Percentiles rank a stretch among this genome's conserved stretches.
Evolutionary conservation across 2,888 invertebrate genomes (phyloP).

Genomic region (Hofmannophila pseudospretella): DNA sequence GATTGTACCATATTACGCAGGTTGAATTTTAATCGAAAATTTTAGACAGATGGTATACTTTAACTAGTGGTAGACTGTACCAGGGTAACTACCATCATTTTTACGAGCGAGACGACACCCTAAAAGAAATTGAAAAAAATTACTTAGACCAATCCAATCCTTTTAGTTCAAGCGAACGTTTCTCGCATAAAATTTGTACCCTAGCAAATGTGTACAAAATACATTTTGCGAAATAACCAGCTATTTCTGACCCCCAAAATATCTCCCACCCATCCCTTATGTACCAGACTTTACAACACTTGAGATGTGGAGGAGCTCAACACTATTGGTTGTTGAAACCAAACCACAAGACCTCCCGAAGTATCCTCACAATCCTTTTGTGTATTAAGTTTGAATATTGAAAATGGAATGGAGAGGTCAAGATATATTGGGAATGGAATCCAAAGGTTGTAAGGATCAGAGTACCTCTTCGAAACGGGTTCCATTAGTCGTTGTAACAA

Average conservation of each 20-base stretch:
- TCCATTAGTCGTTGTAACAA: background rate
- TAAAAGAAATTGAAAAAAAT: conserved; percentile 4
- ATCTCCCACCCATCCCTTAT: background rate
- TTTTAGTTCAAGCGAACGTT: conserved; percentile 5
- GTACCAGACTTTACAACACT: background rate
- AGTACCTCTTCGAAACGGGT: background rate
- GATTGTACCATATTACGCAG: too few relatives aligned
- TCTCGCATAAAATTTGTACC: conserved; percentile 3
- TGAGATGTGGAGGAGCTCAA: background rate
- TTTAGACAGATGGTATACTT: too few relatives aligned
- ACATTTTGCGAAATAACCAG: conserved; percentile 1
- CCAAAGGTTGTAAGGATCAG: background rate
- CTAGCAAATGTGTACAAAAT: background rate
- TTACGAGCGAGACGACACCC: conserved; percentile 1
- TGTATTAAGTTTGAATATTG: background rate
- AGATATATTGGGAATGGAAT: background rate
- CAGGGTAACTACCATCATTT: too few relatives aligned
- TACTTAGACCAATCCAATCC: conserved; percentile 4
- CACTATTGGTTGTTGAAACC: background rate
- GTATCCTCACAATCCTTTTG: background rate
- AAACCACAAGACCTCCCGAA: background rate
- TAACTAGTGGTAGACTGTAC: too few relatives aligned
- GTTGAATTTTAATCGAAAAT: too few relatives aligned
- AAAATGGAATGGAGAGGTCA: background rate
- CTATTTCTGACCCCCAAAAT: background rate